Base-by-base conservation (phyloP, 2,888 invertebrate genomes). In the Agonopterix alstromeriana region DNA sequence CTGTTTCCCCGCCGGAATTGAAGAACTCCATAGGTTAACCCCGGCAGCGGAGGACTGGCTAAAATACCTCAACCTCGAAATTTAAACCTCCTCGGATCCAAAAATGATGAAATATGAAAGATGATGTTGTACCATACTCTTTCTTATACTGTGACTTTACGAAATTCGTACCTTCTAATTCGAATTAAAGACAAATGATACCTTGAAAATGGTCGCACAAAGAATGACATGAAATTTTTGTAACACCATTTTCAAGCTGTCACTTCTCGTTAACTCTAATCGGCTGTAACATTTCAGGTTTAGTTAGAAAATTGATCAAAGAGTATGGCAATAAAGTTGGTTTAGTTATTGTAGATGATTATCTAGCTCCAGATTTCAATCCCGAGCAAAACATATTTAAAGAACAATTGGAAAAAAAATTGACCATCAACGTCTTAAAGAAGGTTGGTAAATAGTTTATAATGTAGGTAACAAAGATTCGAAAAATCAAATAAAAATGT, bases 231-330 rank as follows among this genome's bases (percentile, higher is more conserved):
- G n/a, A n/a, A n/a, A n/a, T 14, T 3, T 17, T 17, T 17, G 17
- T 17, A 1, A 2, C 17, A 3, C n/a, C 9, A 10, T 36, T 36
- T 50, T 27, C 45, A 36, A 8, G 46, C 43, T 14, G 14, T 12
- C 9, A 9, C 10, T 10, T 10, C 35, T n/a, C 1, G 35, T 35
- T n/a, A 2, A 10, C 5, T 17, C 17, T 17, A 17, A 17, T 17
- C 3, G 4, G 27, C 11, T 44, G 10, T 35, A 42, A 45, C 51
- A 55, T 27, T 42, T 10, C 47, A 77, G 96, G 96, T 43, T 79
- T 95, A 45, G 89, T 93, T 0, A 94, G 93, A 61, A 94, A 94
- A 68, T 65, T 95, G 5, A 83, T 90, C 56, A 90, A 87, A 57
- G 92, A 94, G 66, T 89, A 91, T 45, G 73, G 76, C 3, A 73